Evolutionary conservation across 2,888 invertebrate genomes (phyloP).

Genomic region (Epinotia brunnichana): DNA sequence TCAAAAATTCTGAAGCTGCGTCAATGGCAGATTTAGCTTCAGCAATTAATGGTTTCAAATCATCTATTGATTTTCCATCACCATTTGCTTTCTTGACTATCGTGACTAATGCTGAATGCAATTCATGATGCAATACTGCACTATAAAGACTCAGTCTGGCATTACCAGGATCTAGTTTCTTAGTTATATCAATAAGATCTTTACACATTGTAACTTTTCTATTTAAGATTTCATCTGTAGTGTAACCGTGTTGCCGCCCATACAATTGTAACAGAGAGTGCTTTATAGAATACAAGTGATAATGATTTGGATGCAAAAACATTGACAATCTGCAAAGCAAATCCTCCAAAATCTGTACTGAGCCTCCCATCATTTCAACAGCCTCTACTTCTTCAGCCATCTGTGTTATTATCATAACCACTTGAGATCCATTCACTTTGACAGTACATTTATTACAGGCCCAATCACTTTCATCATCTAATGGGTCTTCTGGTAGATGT

Average conservation of each 20-base stretch:
- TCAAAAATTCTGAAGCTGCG: conserved; percentile 73
- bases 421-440: conserved; percentile 86
- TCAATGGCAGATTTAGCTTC: conserved; percentile 77
- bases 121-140: conserved; percentile 90
- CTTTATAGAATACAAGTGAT: conserved; percentile 91
- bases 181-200: conserved; percentile 85
- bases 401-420: conserved; percentile 86
- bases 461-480: conserved; percentile 90
- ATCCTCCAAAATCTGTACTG: conserved; percentile 84
- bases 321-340: conserved; percentile 87
- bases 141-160: conserved; percentile 89
- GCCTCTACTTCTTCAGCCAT: conserved; percentile 91
- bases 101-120: conserved; percentile 83
- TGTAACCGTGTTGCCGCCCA: conserved; percentile 87
- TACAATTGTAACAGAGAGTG: conserved; percentile 92
- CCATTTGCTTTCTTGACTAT: conserved; percentile 74
- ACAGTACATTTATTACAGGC: conserved; percentile 88
- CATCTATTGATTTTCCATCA: conserved; percentile 64
- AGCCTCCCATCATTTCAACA: conserved; percentile 85
- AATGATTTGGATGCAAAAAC: conserved; percentile 93
- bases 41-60: conserved; percentile 67
- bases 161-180: conserved; percentile 88
- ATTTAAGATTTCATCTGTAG: conserved; percentile 84
- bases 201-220: conserved; percentile 88
- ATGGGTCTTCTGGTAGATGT: conserved; percentile 88